Conservation (phyloP, 1,140 invertebrate genomes). For the Daktulosphaira vitifoliae region DNA sequence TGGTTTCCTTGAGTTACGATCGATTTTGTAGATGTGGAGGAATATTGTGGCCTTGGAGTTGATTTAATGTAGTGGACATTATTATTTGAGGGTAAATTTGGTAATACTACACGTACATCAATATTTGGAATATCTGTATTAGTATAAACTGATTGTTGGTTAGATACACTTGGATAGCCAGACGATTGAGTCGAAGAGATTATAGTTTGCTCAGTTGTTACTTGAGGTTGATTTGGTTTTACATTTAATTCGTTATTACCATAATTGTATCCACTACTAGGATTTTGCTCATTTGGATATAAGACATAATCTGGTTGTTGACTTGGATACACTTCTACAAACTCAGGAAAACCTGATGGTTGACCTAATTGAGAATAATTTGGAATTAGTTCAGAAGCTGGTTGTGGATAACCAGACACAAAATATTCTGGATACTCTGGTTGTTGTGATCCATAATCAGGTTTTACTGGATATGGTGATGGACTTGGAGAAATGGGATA, state of each 20-base stretch:
- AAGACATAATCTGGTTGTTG: neutral
- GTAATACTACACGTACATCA: constrained; percentile 8
- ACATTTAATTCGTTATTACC: neutral
- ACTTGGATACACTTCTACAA: neutral
- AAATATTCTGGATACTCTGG: neutral
- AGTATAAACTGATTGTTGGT: neutral
- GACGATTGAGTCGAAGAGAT: neutral
- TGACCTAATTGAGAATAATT: neutral
- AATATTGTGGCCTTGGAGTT: too few relatives aligned
- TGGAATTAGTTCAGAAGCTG: neutral
- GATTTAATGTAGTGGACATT: neutral
- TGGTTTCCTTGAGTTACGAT: neutral
- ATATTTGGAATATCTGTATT: neutral
- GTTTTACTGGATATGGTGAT: constrained; percentile 28
- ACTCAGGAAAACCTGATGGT: neutral
- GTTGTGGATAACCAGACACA: constrained; percentile 20
- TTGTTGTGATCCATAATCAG: constrained; percentile 5
- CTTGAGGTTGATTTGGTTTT: neutral
- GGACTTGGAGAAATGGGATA: neutral
- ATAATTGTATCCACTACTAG: neutral
- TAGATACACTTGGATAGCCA: neutral
- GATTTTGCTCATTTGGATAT: neutral
- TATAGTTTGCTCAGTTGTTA: neutral
- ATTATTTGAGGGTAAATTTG: neutral
- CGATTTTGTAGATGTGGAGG: too few relatives aligned